Conservation (phyloP, 1,140 invertebrate genomes). For the Dendrolimus kikuchii region DNA sequence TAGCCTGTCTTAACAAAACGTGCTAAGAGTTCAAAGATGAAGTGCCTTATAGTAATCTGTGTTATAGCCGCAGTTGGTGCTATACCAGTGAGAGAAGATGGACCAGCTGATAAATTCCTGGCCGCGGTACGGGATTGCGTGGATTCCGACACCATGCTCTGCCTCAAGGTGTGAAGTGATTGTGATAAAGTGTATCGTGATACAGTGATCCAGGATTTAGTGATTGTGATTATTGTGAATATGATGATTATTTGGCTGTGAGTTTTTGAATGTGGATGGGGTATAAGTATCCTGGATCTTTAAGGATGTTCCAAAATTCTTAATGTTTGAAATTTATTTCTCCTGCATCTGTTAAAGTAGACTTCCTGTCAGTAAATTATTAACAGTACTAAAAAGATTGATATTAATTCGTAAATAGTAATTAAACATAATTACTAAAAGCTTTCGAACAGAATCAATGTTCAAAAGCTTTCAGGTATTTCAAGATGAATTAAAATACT, state of each 20-base stretch:
- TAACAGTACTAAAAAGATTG: too few species aligned
- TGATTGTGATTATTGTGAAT: constrained; percentile 2
- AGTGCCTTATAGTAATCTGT: constrained; percentile 38
- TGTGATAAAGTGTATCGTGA: constrained; percentile 21
- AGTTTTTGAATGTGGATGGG: too few species aligned
- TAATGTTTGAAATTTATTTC: too few species aligned
- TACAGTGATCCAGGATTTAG: background rate
- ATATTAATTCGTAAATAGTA: too few species aligned
- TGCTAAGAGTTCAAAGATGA: constrained; percentile 52
- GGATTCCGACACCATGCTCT: constrained; percentile 57
- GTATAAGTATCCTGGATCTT: too few species aligned
- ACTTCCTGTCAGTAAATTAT: too few species aligned
- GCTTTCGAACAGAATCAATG: too few species aligned
- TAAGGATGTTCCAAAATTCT: too few species aligned
- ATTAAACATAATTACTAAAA: too few species aligned
- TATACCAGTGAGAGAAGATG: constrained; percentile 52
- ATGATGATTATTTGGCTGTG: background rate
- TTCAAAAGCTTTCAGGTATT: too few species aligned
- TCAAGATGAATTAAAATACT: too few species aligned
- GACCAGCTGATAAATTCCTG: constrained; percentile 44
- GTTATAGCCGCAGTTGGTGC: constrained; percentile 33
- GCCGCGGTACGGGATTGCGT: constrained; percentile 53
- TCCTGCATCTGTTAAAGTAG: too few species aligned
- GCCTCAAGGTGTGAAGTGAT: constrained; percentile 57
- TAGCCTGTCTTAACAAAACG: constrained; percentile 52